These are phyloP conservation scores for Lepeophtheirus salmonis DNA, from an alignment of 1,140 invertebrate species.

Conservation along the genomic window DNA sequence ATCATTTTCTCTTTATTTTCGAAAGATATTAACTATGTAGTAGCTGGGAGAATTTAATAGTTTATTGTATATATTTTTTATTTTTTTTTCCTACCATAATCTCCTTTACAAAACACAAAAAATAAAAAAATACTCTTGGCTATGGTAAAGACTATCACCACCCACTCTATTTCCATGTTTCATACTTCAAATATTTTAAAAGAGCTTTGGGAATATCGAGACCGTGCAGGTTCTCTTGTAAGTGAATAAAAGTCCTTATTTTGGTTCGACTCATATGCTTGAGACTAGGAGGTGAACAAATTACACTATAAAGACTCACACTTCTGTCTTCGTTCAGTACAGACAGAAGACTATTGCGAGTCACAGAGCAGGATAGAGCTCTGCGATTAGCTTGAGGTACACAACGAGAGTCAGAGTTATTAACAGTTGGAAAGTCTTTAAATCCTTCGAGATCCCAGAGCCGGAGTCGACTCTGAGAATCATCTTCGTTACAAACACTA, in stretches of 20 bases:
- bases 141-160: too few relatives aligned
- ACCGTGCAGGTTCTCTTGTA: neutral
- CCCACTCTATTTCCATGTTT: neutral
- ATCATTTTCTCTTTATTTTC: too few relatives aligned
- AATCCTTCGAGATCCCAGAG: neutral
- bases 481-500: neutral
- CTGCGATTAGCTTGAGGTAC: neutral
- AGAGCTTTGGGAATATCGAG: slow-evolving; percentile 4
- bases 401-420: neutral
- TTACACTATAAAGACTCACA: neutral
- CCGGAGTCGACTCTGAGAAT: neutral
- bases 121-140: too few relatives aligned
- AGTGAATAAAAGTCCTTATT: neutral
- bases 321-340: neutral
- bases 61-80: too few relatives aligned
- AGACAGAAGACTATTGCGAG: neutral
- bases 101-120: too few relatives aligned
- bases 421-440: neutral
- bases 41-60: too few relatives aligned
- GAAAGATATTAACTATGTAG: too few relatives aligned
- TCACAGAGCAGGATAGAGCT: neutral
- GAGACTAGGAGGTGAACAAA: neutral
- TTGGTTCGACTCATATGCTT: neutral
- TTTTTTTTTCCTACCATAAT: too few relatives aligned
- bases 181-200: neutral